phyloP scores from a whole-genome alignment of 2,113 vertebrate species.

The Lepidothrix coronata region DNA sequence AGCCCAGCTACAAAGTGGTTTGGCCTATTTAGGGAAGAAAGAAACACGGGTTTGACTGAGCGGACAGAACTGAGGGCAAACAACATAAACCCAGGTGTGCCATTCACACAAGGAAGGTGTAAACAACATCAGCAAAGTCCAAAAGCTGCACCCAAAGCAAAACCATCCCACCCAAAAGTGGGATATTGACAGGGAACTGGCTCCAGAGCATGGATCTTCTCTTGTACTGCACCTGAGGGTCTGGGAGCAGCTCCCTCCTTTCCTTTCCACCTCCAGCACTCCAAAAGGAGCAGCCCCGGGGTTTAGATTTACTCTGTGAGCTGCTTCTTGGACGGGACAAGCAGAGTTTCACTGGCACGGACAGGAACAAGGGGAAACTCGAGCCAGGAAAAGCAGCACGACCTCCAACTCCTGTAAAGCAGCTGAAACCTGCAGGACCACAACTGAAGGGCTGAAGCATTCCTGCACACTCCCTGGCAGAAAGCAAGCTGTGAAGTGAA shows the following conservation, averaged over 20 bases:
- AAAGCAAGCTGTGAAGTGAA: not conserved
- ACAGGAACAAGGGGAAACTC: not conserved
- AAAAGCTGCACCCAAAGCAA: not conserved
- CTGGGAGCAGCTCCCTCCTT: not conserved
- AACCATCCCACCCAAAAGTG: not conserved
- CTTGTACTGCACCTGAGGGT: not conserved
- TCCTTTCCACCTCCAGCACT: not conserved
- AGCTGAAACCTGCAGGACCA: not conserved
- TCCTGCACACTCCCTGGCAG: not conserved
- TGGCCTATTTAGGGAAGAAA: not conserved
- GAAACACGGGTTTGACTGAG: not conserved
- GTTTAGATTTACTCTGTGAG: not conserved
- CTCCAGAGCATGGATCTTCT: not conserved
- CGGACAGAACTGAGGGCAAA: not conserved
- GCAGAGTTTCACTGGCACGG: not conserved
- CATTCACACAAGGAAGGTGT: not conserved
- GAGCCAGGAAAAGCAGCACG: not conserved
- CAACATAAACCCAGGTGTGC: not conserved
- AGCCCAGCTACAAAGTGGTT: not conserved
- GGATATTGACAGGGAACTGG: not conserved
- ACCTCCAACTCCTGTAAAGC: not conserved
- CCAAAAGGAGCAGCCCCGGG: not conserved
- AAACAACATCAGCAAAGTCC: not conserved
- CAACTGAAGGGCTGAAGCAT: not conserved
- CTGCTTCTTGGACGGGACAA: not conserved